phyloP scores from a whole-genome alignment of 2,113 vertebrate genomes.

The Furnarius figulus region DNA sequence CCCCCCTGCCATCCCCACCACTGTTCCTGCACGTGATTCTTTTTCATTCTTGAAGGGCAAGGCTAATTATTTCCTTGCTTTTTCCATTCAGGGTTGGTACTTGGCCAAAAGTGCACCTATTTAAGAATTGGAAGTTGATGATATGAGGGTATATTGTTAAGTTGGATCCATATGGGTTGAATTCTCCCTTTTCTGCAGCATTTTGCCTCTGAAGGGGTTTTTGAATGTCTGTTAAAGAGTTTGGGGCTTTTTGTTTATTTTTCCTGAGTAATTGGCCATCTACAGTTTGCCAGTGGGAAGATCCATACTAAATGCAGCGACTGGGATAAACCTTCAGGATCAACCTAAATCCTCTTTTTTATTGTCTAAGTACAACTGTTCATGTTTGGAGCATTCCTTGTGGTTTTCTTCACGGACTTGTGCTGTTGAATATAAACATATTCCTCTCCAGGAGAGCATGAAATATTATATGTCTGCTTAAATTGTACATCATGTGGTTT shows the following conservation, averaged over 20 bases:
- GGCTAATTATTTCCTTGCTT: slow-evolving; percentile 24
- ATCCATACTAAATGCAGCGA: background rate
- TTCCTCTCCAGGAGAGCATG: background rate
- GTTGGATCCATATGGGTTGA: background rate
- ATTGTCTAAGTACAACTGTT: background rate
- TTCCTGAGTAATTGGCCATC: background rate
- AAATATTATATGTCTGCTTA: background rate
- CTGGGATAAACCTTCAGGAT: background rate
- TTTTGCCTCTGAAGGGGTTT: background rate
- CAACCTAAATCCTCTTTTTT: background rate
- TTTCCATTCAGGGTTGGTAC: background rate
- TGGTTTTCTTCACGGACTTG: slow-evolving; percentile 9
- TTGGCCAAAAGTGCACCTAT: background rate
- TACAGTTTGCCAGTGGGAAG: background rate
- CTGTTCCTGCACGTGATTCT: background rate
- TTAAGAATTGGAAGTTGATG: background rate
- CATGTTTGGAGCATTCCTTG: background rate
- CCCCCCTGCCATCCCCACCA: background rate
- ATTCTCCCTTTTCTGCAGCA: background rate
- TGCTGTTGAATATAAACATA: background rate
- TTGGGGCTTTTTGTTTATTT: background rate
- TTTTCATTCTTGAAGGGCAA: background rate
- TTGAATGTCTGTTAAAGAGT: background rate
- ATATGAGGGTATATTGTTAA: background rate
- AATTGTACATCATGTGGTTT: background rate